A percentile compares a stretch with the other conserved stretches of the same genome.
These are phyloP conservation scores for Scaptomyza montana DNA, from an alignment of 1,140 invertebrate genomes.

Conservation along the genomic window DNA sequence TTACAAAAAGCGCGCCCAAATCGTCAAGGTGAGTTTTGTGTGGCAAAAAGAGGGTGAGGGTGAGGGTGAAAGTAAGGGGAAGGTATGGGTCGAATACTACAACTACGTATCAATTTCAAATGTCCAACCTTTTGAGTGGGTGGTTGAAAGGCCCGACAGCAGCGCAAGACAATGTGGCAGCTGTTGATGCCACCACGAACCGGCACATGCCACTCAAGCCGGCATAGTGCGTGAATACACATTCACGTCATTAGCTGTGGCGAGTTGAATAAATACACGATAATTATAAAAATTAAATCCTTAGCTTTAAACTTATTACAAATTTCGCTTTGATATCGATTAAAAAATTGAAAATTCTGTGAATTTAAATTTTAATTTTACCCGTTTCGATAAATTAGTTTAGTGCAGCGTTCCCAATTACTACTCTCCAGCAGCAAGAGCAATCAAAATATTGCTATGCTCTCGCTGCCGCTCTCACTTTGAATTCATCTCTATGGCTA, in stretches of 20 bases:
- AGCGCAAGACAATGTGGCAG: slow-evolving; percentile 26
- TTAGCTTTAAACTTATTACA: no score
- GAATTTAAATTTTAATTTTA: no score
- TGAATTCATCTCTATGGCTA: no score
- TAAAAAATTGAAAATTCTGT: no score
- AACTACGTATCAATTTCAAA: slow-evolving; percentile 56
- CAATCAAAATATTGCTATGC: no score
- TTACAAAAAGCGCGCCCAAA: slow-evolving; percentile 69
- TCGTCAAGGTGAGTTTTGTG: slow-evolving; percentile 72
- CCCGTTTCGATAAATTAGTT: no score
- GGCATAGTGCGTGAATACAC: background rate
- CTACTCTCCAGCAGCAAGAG: no score
- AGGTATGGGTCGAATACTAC: background rate
- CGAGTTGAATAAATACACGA: background rate
- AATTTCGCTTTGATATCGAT: background rate
- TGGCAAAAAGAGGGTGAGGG: background rate
- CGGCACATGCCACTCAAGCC: slow-evolving; percentile 9
- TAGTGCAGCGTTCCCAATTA: no score
- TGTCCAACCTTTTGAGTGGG: slow-evolving; percentile 41
- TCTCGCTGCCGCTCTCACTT: no score
- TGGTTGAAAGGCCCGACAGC: slow-evolving; percentile 12
- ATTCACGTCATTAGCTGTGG: background rate
- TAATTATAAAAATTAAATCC: background rate
- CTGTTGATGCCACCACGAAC: slow-evolving; percentile 31
- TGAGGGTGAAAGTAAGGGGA: background rate